Evolutionary conservation across 2,888 invertebrate genomes (phyloP).

Genomic region (Andrena hattorfiana): DNA sequence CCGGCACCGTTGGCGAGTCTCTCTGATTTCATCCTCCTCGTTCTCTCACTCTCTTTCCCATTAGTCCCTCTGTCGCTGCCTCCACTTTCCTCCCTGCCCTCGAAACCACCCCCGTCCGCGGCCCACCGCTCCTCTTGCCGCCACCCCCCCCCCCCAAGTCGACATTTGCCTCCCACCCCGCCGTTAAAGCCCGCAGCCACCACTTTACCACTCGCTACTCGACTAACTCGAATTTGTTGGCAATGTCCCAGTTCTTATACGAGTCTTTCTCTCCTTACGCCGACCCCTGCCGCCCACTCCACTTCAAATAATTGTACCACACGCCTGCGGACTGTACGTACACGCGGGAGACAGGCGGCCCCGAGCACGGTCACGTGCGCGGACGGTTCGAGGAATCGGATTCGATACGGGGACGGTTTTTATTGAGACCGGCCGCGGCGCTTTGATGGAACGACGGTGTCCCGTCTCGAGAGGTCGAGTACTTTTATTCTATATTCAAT

Average conservation of each 20-base stretch:
- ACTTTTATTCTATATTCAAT: neutral
- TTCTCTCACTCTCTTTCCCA: constrained; percentile 53
- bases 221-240: constrained; percentile 80
- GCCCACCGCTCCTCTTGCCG: constrained; percentile 1
- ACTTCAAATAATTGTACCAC: constrained; percentile 55
- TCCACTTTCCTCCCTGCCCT: constrained; percentile 46
- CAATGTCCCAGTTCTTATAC: constrained; percentile 81
- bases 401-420: constrained; percentile 9
- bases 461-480: neutral
- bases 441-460: neutral
- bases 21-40: constrained; percentile 59
- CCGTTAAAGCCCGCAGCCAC: constrained; percentile 73
- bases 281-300: constrained; percentile 18
- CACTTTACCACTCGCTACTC: constrained; percentile 79
- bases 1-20: constrained; percentile 58
- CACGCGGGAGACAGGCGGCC: constrained; percentile 4
- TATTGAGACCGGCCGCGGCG: neutral
- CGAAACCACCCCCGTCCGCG: neutral
- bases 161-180: constrained; percentile 72
- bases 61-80: constrained; percentile 55
- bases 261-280: constrained; percentile 76
- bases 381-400: constrained; percentile 7
- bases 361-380: constrained; percentile 33
- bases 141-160: constrained; percentile 51
- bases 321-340: constrained; percentile 19